Evolutionary conservation across 35 echinoderm and acorn worm genomes (phyloP), one percentile per base, ranked within the genome.

Genomic region (Heliocidaris erythrogramma): DNA sequence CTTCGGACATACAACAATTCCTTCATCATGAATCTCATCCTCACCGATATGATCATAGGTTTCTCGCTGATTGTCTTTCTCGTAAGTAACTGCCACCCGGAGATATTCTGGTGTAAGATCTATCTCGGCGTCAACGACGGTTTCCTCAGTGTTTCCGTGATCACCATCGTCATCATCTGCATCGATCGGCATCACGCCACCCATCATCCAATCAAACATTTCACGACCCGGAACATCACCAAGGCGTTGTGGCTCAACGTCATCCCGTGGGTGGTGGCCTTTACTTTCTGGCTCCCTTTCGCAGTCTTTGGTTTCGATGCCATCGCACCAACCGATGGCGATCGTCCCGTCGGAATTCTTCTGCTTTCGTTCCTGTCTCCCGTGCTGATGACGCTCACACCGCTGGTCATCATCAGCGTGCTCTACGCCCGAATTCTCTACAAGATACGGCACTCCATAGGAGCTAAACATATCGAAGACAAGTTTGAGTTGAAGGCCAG

Each of bases 121-220:
- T 59, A 27, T 10, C 49, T 24, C 9, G 48, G 91, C 1, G 21
- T 92, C n/a, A 21, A 59, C 18, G 21, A 92, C 48, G 49, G 48
- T 48, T 4, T 92, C 10, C 17, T 92, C 4, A 59, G 48, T 13
- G 91, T 92, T 30, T 92, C 91, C 21, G 50, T 92, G 31, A 92
- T 92, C 48, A 48, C 31, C 29, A 49, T 92, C 14, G 91, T 92
- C 29, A 48, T 92, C 50, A 92, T 92, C 48, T 92, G 91, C 49
- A 21, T 92, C n/a, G 91, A 92, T 48, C 49, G 91, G 10, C 18
- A 89, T 18, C 31, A 42, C 21, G 87, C 87, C 12, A 89, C 31
- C 17, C 31, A 89, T 24, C 18, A 89, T 18, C 87, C 87, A 5
- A 89, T 89, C 87, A 89, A 89, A 14, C 87, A 89, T 42, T 89